Evolutionary conservation across 64 coral and sea anemone species (phyloP), one percentile per base, ranked within the genome.

Genomic region (Actinia tenebrosa): DNA sequence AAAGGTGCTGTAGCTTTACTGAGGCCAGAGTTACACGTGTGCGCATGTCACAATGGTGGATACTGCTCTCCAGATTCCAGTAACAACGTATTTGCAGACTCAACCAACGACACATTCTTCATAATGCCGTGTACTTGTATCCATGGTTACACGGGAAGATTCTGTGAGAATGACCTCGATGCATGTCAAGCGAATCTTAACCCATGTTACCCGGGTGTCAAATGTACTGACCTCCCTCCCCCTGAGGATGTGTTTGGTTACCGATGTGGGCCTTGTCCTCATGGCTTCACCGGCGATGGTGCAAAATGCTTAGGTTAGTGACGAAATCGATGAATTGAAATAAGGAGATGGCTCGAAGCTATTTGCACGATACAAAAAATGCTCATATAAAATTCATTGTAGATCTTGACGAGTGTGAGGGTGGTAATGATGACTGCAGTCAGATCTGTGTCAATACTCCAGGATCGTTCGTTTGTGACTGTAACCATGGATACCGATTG

Each of bases 241-340:
- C 89, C 89, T 18, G 89, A 82, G 10, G 84, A 85, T 59, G 69
- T 56, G 22, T 69, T 44, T 58, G 89, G 89, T 14, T 90, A 90
- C 46, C 45, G 26, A 37, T 90, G 89, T 61, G 89, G 89, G 13
- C 89, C 89, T 1, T 90, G 89, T 90, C 89, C 89, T 44, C 43
- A 37, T 30, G 89, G 89, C 20, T 84, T 71, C 53, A 50, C 82
- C 14, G 83, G 89, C 22, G 61, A 62, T 42, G 84, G 84, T 44
- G 60, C 84, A 25, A 47, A 27, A 27, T 86, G 84, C 60, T 22
- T 15, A 86, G 84, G 47, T 50, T 50, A 50, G 47, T 50, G 47
- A 50, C 47, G 7, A 50, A 50, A 50, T 5, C 47, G 47, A 50
- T 50, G 47, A 37, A 37, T 37, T 37, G 30, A 50, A 5, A 50